Percentiles rank a stretch among this genome's conserved stretches.
phyloP scores from a whole-genome alignment of 2,113 vertebrate genomes.

The Terrapene triunguis region DNA sequence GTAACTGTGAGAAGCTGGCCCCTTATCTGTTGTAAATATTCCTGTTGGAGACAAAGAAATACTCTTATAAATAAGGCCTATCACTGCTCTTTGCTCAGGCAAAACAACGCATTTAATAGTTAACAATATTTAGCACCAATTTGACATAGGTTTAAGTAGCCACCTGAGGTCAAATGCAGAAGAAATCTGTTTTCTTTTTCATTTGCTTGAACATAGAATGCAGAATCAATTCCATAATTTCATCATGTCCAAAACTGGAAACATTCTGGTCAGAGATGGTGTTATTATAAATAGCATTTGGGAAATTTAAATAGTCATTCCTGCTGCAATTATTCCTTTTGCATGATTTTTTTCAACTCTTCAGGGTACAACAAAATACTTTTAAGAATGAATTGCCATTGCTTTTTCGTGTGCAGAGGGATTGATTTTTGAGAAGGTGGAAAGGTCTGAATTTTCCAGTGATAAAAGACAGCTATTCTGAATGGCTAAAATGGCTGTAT shows the following conservation, averaged over 20 bases:
- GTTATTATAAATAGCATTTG: not conserved
- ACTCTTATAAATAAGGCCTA: not conserved
- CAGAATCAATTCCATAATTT: not conserved
- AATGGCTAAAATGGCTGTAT: not conserved
- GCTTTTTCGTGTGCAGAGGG: no score
- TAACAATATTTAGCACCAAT: rapidly evolving
- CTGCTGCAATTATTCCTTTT: no score
- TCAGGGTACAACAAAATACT: no score
- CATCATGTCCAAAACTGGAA: not conserved
- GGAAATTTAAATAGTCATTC: not conserved
- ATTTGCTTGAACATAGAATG: not conserved
- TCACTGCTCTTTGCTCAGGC: not conserved
- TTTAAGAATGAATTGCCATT: no score
- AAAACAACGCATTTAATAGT: not conserved
- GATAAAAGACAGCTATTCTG: not conserved
- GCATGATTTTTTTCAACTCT: no score
- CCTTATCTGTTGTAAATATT: not conserved
- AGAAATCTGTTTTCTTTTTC: not conserved
- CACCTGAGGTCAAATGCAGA: rapidly evolving
- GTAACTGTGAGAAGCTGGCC: not conserved
- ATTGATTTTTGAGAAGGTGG: no score
- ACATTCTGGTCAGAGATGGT: not conserved
- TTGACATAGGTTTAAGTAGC: not conserved
- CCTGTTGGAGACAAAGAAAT: not conserved
- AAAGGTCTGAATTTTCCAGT: not conserved